Base-by-base conservation (phyloP, 2,113 vertebrate genomes). In the Nycticryphes semicollaris region DNA sequence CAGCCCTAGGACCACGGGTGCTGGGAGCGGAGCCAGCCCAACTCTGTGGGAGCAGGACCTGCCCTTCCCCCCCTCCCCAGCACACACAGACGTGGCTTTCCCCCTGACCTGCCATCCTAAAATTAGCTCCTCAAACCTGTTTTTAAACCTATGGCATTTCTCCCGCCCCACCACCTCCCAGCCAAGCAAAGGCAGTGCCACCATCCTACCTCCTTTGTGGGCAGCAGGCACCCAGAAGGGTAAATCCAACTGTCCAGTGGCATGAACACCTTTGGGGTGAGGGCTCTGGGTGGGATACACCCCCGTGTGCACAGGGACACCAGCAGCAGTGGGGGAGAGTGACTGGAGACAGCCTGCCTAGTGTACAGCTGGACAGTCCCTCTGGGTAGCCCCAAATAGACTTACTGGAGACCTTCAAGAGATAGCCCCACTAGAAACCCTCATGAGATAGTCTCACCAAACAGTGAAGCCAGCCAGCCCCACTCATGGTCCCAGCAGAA, bases 51-150 rank as follows among this genome's bases (percentile, higher is more conserved):
- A 85, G n/a, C 12, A 27, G 10, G 16, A 12, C 66, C 75, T 62
- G 67, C 31, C 50, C 64, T 86, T 76, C 20, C 19, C 27, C 48
- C 79, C 28, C 53, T 24, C 30, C 15, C 12, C 17, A 27, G 75
- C 22, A 74, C 50, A 62, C 17, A 13, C 25, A 84, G 72, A 62
- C 5, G 5, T 50, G 84, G 54, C 43, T 93, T 91, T 88, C 11
- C 37, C 60, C 67, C 8, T 60, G 59, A 41, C 59, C 57, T 70
- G 50, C 12, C 76, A 43, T 56, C 86, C 93, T 83, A 93, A 94
- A 96, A 92, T 77, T 89, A 93, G 79, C 63, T 54, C 45, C 80
- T 5, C 41, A 86, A 94, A 91, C 41, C 72, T 80, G 72, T 22
- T 90, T 88, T 80, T 89, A 90, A 94, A 80, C 50, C 39, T 57